Evolutionary conservation across 2,888 invertebrate species (phyloP), one percentile per base, ranked within the genome.

Genomic region (Strigamia transsilvanica): DNA sequence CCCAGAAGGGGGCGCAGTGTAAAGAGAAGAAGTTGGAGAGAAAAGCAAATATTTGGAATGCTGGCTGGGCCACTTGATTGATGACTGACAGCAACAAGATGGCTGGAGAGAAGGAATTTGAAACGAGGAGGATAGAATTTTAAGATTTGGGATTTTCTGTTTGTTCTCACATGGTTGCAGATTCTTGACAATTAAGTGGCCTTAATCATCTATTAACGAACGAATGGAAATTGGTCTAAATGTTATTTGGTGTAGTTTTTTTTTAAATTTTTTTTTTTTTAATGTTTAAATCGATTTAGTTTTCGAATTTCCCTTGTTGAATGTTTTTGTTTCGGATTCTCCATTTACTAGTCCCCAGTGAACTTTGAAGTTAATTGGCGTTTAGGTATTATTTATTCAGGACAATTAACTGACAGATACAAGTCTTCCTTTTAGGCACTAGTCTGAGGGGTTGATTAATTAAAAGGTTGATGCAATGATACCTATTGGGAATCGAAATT

Each of bases 11-110:
- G 73, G 73, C 32, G 73, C 73, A 73, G 73, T 73, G 73, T 27
- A 73, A 73, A 73, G 73, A 73, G 73, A 73, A 73, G 73, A 32
- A 73, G 73, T 73, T 73, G 73, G 73, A 73, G 73, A 73, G 73
- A 73, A 73, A 73, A 73, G 73, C 73, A 73, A 73, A 73, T 73
- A 73, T 73, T 73, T 73, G 73, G 73, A 32, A 73, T 73, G 73
- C 73, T 73, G 73, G 73, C 73, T 73, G 73, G 73, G 27, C 73
- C 73, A 73, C 73, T 73, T 73, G 73, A 73, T 73, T 73, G 73
- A 73, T 73, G 73, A 73, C 73, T 73, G 73, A 73, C 73, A 73
- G 73, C 73, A 73, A 73, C 73, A 73, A 73, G 73, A 73, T 73
- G 73, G 73, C 73, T 32, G 73, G 12, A 23, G 27, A 9, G n/a